Conservation (phyloP, 2,888 invertebrate species). For the Pollenia amentaria region DNA sequence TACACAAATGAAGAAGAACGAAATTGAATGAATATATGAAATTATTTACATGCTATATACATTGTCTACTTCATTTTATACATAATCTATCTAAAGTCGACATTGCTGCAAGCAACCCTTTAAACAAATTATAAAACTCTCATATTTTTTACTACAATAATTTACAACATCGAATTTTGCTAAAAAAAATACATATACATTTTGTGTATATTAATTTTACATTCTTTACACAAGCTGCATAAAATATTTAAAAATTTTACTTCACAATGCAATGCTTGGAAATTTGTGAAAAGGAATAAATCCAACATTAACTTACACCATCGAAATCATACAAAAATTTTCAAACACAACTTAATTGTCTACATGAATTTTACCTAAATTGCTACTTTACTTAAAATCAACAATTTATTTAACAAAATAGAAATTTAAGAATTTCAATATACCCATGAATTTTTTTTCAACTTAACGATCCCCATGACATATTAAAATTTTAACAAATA, state of each 20-base stretch:
- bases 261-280: conserved; percentile 6
- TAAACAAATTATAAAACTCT: background rate
- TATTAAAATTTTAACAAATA: background rate
- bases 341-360: conserved; percentile 3
- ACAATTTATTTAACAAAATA: conserved; percentile 10
- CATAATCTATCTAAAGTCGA: conserved; percentile 50
- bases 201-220: background rate
- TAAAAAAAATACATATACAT: conserved; percentile 21
- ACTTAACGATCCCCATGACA: background rate
- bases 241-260: background rate
- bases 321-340: conserved; percentile 38
- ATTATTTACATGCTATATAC: conserved; percentile 31
- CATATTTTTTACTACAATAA: conserved; percentile 43
- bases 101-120: background rate
- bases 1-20: background rate
- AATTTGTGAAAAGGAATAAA: background rate
- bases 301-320: conserved; percentile 28
- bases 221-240: background rate
- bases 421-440: background rate
- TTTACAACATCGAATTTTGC: conserved; percentile 55
- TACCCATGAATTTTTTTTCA: background rate
- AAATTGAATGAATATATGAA: background rate
- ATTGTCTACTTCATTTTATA: conserved; percentile 18
- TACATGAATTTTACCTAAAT: conserved; percentile 28
- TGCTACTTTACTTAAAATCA: background rate